phyloP scores from a whole-genome alignment of 2,888 invertebrate genomes.

The Latrodectus hesperus region DNA sequence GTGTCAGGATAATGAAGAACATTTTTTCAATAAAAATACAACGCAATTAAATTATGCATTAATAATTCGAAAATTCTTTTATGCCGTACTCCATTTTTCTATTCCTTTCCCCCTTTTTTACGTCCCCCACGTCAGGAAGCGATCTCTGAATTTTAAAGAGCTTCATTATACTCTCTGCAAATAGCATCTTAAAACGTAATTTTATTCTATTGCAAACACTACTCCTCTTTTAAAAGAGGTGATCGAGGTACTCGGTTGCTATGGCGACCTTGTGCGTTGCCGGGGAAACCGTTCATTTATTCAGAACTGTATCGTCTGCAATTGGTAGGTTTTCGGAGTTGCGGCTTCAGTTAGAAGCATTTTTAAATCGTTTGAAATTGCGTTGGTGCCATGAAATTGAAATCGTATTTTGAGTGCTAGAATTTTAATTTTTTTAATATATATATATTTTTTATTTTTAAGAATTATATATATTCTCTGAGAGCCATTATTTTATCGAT shows the following conservation, averaged over 20 bases:
- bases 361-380: background rate
- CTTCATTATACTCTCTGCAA: constrained; percentile 59
- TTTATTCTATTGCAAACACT: constrained; percentile 64
- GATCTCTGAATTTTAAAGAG: constrained; percentile 62
- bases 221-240: constrained; percentile 23
- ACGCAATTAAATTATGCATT: constrained; percentile 54
- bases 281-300: constrained; percentile 60
- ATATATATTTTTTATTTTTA: too few relatives aligned
- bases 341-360: constrained; percentile 26
- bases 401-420: background rate
- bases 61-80: constrained; percentile 31
- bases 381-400: background rate
- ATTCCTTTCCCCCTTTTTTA: background rate
- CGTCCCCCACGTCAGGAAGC: background rate
- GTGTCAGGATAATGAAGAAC: too few relatives aligned
- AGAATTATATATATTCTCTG: too few relatives aligned
- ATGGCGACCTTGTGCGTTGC: constrained; percentile 44
- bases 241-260: constrained; percentile 43
- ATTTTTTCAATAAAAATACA: background rate
- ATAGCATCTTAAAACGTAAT: constrained; percentile 66
- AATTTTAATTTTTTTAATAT: too few relatives aligned
- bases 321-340: constrained; percentile 39
- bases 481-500: too few relatives aligned
- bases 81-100: background rate
- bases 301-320: constrained; percentile 50